These are phyloP conservation scores for Virgularia gustaviana DNA, from an alignment of 92 coral and sea anemone species.

Conservation along the genomic window DNA sequence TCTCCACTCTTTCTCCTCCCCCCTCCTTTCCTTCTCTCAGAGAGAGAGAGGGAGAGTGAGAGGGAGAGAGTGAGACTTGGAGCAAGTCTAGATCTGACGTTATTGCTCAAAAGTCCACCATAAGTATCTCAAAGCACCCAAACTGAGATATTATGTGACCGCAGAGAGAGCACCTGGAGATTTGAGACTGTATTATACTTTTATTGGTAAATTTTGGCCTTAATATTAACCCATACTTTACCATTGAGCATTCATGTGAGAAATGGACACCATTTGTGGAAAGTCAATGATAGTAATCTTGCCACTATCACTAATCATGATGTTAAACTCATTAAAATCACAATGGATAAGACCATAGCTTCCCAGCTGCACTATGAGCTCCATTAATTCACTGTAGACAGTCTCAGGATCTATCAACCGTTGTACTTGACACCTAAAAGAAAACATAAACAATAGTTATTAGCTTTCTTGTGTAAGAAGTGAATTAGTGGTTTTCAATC, in stretches of 20 bases:
- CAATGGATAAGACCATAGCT: conserved; percentile 94
- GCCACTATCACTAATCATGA: conserved; percentile 73
- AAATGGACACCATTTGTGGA: conserved; percentile 97
- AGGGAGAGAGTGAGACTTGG: no score
- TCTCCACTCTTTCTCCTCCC: no score
- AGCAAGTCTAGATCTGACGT: no score
- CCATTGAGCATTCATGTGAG: conserved; percentile 96
- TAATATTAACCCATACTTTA: no score
- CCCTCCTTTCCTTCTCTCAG: no score
- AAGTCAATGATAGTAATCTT: conserved; percentile 92
- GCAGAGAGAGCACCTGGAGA: neutral
- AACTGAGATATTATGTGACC: neutral
- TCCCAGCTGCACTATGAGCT: conserved; percentile 78
- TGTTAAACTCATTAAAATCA: conserved; percentile 90
- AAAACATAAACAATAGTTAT: neutral
- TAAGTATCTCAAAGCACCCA: neutral
- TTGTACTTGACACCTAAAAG: conserved; percentile 78
- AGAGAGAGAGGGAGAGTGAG: no score
- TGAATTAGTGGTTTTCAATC: no score
- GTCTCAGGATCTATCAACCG: conserved; percentile 65
- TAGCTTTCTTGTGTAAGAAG: neutral
- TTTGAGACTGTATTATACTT: neutral
- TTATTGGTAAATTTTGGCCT: no score
- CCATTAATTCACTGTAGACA: conserved; percentile 88
- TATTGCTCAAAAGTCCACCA: neutral